Evolutionary conservation across 2,797 vertebrate species (phyloP), one percentile per base, ranked within the genome.

Genomic region (Prunella strophiata): DNA sequence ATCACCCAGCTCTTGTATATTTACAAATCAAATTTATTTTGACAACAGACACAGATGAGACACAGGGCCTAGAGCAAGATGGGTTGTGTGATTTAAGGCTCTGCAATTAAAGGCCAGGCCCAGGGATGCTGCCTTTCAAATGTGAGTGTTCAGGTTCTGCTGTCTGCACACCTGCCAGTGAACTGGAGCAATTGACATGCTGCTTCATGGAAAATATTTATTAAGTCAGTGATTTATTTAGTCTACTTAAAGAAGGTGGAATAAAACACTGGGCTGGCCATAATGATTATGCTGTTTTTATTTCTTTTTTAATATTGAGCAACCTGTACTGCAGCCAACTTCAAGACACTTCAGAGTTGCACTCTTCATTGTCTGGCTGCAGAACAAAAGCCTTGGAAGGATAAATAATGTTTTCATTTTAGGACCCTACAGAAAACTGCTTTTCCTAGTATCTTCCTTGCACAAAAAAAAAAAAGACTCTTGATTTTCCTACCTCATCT

Each of bases 11-110:
- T 65, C 40, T 42, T 71, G 47, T 42, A 32, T 42, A 26, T 72
- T 66, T 88, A 43, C 89, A 85, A 91, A 75, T 66, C 36, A 81
- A 67, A 93, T 85, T 83, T 71, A 57, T 92, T 93, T 93, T 93
- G 90, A 93, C 94, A 78, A 67, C 73, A 84, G 58, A 70, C 34
- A 34, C 1, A 7, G 54, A 43, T 42, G 61, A 91, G 72, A 71
- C 43, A 48, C 1, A 54, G 34, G 70, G 89, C 88, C 91, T 78
- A 16, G 80, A 79, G 65, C 47, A 72, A 58, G 74, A 48, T 3
- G 32, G 65, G 16, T 6, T 67, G 43, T 57, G 21, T 76, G 61
- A 74, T 81, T 93, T 93, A 83, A 54, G 23, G 38, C 30, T 90
- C 27, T 76, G 67, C 66, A 85, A 83, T 72, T 94, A 57, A 52